Evolutionary conservation across 2,113 vertebrate genomes (phyloP), one percentile per base, ranked within the genome.

Genomic region (Phainopepla nitens): DNA sequence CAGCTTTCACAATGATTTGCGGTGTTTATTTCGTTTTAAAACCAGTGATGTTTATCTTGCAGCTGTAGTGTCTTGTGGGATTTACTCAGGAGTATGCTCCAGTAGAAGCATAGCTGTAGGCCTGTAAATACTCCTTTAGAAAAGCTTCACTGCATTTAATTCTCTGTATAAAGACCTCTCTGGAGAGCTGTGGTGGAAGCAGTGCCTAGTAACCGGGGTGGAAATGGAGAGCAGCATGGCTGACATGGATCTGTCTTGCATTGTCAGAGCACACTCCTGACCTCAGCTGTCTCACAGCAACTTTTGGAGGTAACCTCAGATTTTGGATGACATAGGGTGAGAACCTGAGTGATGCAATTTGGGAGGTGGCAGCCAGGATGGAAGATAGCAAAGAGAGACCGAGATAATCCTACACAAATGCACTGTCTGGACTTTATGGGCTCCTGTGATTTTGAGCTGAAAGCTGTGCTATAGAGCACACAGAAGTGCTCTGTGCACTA

Each of bases 1-100:
- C 62, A 89, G 80, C 72, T 91, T 83, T 95, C 80, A 81, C 72
- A 93, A 78, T 95, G 68, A 94, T 94, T 91, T 92, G 76, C 7
- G 2, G 54, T 77, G 71, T 94, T 94, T 93, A 47, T 96, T 87
- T 93, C 54, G 47, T 79, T 92, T 82, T 96, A 90, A 92, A 91
- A 39, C 56, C 73, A 92, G 69, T 45, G 33, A 41, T 94, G 76
- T 77, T 95, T 89, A 45, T 94, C 80, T 92, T 14, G 0, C 57
- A 72, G 42, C 68, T 86, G 87, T 93, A 83, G 42, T 42, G 60
- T 93, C 80, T 81, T 58, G 72, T 86, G 94, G 54, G 72, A 77
- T 95, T 94, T 81, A 25, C 36, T 86, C 53, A 80, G 80, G 45
- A 49, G 56, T 54, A 19, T 86, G 45, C 22, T 89, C 7, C 41